Evolutionary conservation across 2,888 invertebrate genomes (phyloP), one percentile per base, ranked within the genome.

Genomic region (Bugulina stolonifera): DNA sequence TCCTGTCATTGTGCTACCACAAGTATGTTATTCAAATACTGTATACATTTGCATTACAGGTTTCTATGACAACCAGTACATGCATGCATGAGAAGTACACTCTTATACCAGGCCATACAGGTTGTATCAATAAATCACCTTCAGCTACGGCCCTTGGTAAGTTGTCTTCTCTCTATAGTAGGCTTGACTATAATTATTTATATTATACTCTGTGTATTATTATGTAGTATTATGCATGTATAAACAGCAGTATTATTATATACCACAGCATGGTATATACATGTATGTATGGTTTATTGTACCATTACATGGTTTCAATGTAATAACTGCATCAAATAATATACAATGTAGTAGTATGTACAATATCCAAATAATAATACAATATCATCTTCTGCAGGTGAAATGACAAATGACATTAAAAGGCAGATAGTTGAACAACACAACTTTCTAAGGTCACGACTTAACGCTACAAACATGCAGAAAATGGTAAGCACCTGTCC

Each of bases 391-490:
- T n/a, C 25, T 64, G 64, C 5, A 64, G 64, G 32, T 29, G 43
- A 25, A 3, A 54, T 70, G 70, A 54, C 70, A 54, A 5, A 10
- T 27, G 52, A n/a, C 23, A 3, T 54, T 5, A 22, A 52, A 54
- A 25, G 23, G 29, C 25, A 70, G 25, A 70, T 70, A n/a, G 70
- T 70, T 2, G 10, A n/a, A 2, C 18, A 14, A 22, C 70, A 70
- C 52, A 70, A 70, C 32, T 35, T 3, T 25, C 70, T 70, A 3
- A 43, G 70, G 23, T n/a, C 52, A 2, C 18, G 5, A 22, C 22
- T 64, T 10, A 64, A 64, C 32, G 70, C 70, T 5, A 27, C 70
- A 10, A 54, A 70, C 23, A 70, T 70, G 70, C 70, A 70, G 32
- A 70, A 43, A 43, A 70, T 70, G 70, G 64, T 64, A 32, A 27